Evolutionary conservation across 2,113 vertebrate genomes (phyloP).

Genomic region (Limnothrissa miodon): DNA sequence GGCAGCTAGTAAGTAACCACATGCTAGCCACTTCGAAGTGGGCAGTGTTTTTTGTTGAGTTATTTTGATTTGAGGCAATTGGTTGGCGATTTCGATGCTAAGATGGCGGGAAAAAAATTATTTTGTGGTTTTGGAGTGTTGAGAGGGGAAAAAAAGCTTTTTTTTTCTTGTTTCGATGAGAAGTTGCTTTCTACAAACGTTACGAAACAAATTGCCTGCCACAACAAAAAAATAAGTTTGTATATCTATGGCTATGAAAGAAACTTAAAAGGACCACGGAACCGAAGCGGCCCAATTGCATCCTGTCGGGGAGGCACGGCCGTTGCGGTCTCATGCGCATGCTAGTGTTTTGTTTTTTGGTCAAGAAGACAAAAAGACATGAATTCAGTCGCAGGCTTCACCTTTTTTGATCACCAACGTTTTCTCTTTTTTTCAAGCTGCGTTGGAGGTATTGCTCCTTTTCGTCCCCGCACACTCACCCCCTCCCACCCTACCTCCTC

Average conservation of each 20-base stretch:
- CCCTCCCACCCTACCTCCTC: background rate
- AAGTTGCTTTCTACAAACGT: conserved; percentile 64
- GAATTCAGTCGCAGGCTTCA: conserved; percentile 99
- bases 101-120: conserved; percentile 23
- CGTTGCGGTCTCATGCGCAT: conserved; percentile 95
- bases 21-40: conserved; percentile 87
- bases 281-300: conserved; percentile 78
- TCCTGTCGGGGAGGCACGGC: conserved; percentile 61
- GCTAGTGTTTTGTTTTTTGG: conserved; percentile 99
- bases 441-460: conserved; percentile 95
- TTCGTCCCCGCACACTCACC: conserved; percentile 44
- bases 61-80: conserved; percentile 68
- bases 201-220: conserved; percentile 92
- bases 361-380: conserved; percentile 89
- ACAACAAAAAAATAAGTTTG: conserved; percentile 87
- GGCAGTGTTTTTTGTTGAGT: conserved; percentile 81
- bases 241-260: conserved; percentile 79
- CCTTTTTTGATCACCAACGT: conserved; percentile 88
- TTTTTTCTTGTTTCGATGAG: conserved; percentile 28
- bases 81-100: conserved; percentile 54
- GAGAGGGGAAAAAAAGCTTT: conserved; percentile 60
- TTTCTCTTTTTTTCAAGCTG: conserved; percentile 99
- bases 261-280: conserved; percentile 80
- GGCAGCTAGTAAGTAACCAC: conserved; percentile 88
- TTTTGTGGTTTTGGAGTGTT: conserved; percentile 58